Conservation (phyloP, 2,888 invertebrate species). For the Brenthis ino region DNA sequence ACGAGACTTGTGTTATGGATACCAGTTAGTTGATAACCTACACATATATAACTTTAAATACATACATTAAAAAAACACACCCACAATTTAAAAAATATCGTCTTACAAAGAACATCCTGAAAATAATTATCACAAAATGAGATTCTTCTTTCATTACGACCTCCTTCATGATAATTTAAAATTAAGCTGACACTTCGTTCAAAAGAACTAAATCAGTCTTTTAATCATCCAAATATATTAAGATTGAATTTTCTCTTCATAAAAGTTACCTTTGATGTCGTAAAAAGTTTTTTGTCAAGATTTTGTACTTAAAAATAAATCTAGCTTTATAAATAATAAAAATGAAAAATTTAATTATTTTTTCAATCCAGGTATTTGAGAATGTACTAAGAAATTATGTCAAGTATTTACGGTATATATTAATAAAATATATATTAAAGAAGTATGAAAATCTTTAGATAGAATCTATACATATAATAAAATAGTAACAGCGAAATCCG, state of each 20-base stretch:
- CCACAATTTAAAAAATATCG: neutral
- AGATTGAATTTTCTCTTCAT: constrained; percentile 21
- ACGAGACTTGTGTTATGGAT: no score
- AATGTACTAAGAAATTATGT: neutral
- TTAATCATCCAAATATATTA: constrained; percentile 17
- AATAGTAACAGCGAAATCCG: no score
- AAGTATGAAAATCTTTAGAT: no score
- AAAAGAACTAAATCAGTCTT: neutral
- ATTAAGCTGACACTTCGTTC: neutral
- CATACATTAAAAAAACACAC: neutral
- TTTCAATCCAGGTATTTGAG: neutral
- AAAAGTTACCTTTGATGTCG: constrained; percentile 23
- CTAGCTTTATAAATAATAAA: neutral
- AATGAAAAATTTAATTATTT: neutral
- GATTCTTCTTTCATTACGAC: constrained; percentile 5
- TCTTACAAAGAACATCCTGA: neutral
- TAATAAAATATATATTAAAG: no score
- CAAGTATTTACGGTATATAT: no score
- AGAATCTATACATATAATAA: no score
- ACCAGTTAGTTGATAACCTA: no score
- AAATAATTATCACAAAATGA: constrained; percentile 9
- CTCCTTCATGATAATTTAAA: constrained; percentile 3
- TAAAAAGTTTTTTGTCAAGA: neutral
- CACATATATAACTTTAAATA: no score
- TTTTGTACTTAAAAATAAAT: constrained; percentile 14